These are phyloP conservation scores for Argyrosomus regius DNA, from an alignment of 2,797 vertebrate species.

Conservation along the genomic window DNA sequence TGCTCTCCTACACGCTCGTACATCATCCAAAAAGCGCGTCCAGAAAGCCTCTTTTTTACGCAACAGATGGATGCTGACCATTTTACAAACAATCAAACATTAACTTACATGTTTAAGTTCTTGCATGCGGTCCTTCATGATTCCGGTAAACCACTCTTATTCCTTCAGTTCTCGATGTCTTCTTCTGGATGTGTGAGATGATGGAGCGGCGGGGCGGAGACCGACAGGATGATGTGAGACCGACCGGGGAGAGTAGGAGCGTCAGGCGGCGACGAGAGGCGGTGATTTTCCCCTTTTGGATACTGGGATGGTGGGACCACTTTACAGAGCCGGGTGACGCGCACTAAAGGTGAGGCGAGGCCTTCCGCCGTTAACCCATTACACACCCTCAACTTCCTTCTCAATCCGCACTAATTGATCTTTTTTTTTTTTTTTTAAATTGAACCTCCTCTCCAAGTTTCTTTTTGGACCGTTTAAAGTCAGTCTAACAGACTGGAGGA, in stretches of 20 bases:
- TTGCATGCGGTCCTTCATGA: slow-evolving; percentile 88
- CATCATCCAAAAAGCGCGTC: not conserved
- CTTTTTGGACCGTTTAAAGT: not conserved
- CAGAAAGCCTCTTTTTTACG: not conserved
- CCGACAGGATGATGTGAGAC: slow-evolving; percentile 42
- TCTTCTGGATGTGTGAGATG: slow-evolving; percentile 33
- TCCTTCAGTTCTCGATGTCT: slow-evolving; percentile 33
- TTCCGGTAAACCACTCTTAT: slow-evolving; percentile 35
- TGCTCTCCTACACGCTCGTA: not conserved
- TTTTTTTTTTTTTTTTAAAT: not conserved
- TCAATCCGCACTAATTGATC: slow-evolving; percentile 17
- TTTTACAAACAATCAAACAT: not conserved
- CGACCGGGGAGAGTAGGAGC: slow-evolving; percentile 57
- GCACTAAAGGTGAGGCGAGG: slow-evolving; percentile 77
- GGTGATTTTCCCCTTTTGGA: slow-evolving; percentile 30
- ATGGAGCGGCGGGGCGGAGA: slow-evolving; percentile 64
- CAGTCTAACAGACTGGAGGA: no score
- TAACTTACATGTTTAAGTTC: slow-evolving; percentile 86
- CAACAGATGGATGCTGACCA: not conserved
- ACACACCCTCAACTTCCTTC: slow-evolving; percentile 62
- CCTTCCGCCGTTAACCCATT: slow-evolving; percentile 76
- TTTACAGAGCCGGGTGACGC: slow-evolving; percentile 69
- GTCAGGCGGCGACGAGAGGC: slow-evolving; percentile 53
- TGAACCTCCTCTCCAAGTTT: not conserved
- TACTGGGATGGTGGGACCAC: slow-evolving; percentile 57